These are phyloP conservation scores for Arctopsyche grandis DNA, from an alignment of 1,140 invertebrate species.

Conservation along the genomic window DNA sequence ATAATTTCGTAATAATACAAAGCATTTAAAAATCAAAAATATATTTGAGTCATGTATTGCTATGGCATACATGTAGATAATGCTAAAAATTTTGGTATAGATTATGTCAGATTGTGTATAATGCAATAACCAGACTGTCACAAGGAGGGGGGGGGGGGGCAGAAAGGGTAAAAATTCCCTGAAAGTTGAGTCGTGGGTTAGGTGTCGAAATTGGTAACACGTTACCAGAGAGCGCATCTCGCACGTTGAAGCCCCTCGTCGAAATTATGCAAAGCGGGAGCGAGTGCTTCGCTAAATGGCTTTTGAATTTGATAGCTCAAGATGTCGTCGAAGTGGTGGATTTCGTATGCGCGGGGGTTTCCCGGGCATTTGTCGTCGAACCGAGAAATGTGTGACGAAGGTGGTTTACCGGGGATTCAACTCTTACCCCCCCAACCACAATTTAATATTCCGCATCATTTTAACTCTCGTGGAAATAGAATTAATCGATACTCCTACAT, in stretches of 20 bases:
- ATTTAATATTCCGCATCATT: not conserved
- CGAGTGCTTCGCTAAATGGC: slow-evolving; percentile 49
- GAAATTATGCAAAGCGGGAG: slow-evolving; percentile 51
- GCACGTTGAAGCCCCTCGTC: not conserved
- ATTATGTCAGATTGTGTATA: too few species aligned
- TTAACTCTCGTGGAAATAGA: too few species aligned
- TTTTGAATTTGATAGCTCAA: slow-evolving; percentile 54
- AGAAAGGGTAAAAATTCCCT: too few species aligned
- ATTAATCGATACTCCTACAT: too few species aligned
- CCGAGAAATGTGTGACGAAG: slow-evolving; percentile 39
- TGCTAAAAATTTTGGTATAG: too few species aligned
- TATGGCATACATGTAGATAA: too few species aligned
- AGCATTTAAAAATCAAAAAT: too few species aligned
- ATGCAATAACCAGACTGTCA: too few species aligned
- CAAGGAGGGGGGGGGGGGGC: too few species aligned
- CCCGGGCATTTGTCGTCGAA: slow-evolving; percentile 34
- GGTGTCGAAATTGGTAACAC: not conserved
- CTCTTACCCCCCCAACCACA: not conserved
- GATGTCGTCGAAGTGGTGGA: slow-evolving; percentile 44
- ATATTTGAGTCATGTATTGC: too few species aligned
- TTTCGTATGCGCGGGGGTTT: not conserved
- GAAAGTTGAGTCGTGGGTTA: not conserved
- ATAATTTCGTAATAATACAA: too few species aligned
- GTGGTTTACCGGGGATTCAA: not conserved
- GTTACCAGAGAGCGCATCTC: not conserved